These are phyloP conservation scores for Montipora cactus DNA, from an alignment of 64 coral and sea anemone genomes.

Conservation along the genomic window DNA sequence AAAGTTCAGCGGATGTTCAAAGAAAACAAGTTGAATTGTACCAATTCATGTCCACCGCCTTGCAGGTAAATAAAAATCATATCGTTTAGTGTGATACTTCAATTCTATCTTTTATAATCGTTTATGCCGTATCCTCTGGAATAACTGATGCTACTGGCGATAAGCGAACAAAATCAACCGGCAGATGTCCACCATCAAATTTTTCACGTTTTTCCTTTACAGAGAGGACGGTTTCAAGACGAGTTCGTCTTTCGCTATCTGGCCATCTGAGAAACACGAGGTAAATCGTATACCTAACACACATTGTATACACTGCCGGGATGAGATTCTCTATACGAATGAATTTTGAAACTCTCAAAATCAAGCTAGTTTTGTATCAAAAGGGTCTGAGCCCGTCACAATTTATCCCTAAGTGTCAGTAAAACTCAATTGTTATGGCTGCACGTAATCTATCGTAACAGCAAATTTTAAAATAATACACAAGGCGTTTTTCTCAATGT, in stretches of 20 bases:
- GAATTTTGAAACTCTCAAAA: background rate
- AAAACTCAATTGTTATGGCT: no score
- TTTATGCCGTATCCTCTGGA: no score
- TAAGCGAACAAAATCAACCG: background rate
- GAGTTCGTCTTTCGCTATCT: slow-evolving; percentile 31
- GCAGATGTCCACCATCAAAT: no score
- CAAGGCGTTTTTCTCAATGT: no score
- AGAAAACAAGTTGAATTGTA: slow-evolving; percentile 65
- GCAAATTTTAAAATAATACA: no score
- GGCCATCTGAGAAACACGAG: slow-evolving; percentile 28
- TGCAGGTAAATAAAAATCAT: slow-evolving; percentile 39
- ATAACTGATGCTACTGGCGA: background rate
- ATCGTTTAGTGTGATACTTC: background rate
- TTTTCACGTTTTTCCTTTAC: background rate
- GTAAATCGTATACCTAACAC: background rate
- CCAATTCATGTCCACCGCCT: slow-evolving; percentile 56
- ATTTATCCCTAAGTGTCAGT: background rate
- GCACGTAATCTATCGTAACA: no score
- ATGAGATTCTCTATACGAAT: background rate
- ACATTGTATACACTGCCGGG: background rate
- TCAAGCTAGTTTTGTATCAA: background rate
- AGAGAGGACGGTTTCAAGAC: slow-evolving; percentile 16
- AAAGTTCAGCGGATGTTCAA: slow-evolving; percentile 41
- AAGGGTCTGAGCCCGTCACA: background rate
- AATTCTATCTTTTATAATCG: no score